Percentiles rank a stretch among this genome's conserved stretches.
phyloP scores from a whole-genome alignment of 2,888 invertebrate species.

The Syritta pipiens region DNA sequence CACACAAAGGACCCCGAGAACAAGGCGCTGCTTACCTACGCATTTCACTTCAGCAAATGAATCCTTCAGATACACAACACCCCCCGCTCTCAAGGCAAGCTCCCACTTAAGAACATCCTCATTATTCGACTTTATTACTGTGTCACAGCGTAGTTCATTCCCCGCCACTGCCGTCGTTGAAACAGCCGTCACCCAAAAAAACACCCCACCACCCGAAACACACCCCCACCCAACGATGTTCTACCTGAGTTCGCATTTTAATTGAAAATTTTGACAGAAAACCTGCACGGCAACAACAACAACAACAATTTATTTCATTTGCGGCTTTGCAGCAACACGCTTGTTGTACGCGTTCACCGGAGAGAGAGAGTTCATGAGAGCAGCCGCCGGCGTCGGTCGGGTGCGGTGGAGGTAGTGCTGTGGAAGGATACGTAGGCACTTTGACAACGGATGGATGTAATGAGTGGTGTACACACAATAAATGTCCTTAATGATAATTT shows the following conservation, averaged over 20 bases:
- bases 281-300: constrained; percentile 45
- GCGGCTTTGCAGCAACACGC: constrained; percentile 23
- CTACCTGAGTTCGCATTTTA: constrained; percentile 69
- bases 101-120: constrained; percentile 66
- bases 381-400: neutral
- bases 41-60: constrained; percentile 45
- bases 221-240: neutral
- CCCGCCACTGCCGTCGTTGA: constrained; percentile 29
- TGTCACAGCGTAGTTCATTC: constrained; percentile 65
- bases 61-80: constrained; percentile 41
- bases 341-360: neutral
- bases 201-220: neutral
- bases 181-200: constrained; percentile 30
- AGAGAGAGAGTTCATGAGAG: neutral
- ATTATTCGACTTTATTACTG: constrained; percentile 67
- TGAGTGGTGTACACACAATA: constrained; percentile 66
- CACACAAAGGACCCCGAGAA: constrained; percentile 45
- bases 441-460: constrained; percentile 66
- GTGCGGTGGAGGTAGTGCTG: neutral
- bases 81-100: neutral
- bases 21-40: constrained; percentile 58
- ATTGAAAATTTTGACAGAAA: constrained; percentile 69
- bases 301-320: constrained; percentile 63
- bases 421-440: no score
- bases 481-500: constrained; percentile 69